Conservation (phyloP, 2,888 invertebrate genomes). For the Hipparchia semele region DNA sequence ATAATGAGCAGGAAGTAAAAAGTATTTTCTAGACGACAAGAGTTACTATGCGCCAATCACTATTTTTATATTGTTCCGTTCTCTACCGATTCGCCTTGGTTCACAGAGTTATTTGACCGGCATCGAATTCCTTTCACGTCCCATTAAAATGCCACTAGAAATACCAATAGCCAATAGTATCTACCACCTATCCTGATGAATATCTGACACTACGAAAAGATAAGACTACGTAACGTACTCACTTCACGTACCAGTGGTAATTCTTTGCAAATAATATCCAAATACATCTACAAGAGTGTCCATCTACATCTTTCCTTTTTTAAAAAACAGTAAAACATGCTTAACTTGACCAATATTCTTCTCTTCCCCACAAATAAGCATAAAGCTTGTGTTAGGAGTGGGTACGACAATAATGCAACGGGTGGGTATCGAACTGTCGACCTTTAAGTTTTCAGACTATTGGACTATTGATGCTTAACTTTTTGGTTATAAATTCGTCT, state of each 20-base stretch:
- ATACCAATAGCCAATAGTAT: constrained; percentile 40
- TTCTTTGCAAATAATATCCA: constrained; percentile 16
- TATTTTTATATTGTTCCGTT: constrained; percentile 50
- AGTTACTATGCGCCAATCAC: constrained; percentile 41
- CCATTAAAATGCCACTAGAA: constrained; percentile 45
- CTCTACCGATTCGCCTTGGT: constrained; percentile 49
- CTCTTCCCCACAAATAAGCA: too few relatives aligned
- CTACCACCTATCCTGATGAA: constrained; percentile 29
- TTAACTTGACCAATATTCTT: too few relatives aligned
- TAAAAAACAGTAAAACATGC: too few relatives aligned
- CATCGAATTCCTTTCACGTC: constrained; percentile 47
- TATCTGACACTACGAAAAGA: constrained; percentile 24
- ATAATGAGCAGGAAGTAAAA: constrained; percentile 41
- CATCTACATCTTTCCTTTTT: too few relatives aligned
- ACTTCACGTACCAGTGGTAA: constrained; percentile 15
- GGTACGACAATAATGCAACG: too few relatives aligned
- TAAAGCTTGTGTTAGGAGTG: too few relatives aligned
- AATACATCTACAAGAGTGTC: too few relatives aligned
- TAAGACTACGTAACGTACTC: constrained; percentile 17
- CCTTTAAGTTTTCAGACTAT: too few relatives aligned
- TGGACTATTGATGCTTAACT: too few relatives aligned
- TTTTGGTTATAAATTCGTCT: too few relatives aligned
- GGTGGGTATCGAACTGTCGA: too few relatives aligned
- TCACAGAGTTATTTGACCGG: constrained; percentile 42
- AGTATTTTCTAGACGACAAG: constrained; percentile 35